Conservation (phyloP, 2,113 vertebrate genomes). For the Nestor notabilis region DNA sequence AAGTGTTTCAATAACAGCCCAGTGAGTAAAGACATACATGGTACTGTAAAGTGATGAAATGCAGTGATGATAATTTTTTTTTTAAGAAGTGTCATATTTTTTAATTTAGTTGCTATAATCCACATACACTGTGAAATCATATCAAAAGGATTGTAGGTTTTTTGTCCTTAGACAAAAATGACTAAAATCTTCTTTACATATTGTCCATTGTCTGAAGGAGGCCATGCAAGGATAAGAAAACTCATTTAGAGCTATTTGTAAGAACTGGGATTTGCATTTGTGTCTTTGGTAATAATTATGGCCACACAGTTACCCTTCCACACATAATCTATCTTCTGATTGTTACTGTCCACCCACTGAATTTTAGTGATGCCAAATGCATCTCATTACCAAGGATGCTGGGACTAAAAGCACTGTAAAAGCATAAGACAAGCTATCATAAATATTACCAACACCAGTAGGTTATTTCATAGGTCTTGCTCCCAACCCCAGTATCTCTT, state of each 20-base stretch:
- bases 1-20: not conserved
- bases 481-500: not conserved
- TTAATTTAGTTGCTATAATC: not conserved
- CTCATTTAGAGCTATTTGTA: not conserved
- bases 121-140: not conserved
- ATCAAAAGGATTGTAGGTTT: not conserved
- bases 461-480: not conserved
- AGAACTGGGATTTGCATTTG: not conserved
- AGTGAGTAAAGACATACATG: not conserved
- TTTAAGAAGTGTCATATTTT: not conserved
- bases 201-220: not conserved
- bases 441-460: not conserved
- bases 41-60: not conserved
- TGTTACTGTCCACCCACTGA: constrained; percentile 1
- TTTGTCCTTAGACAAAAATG: not conserved
- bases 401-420: not conserved
- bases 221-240: not conserved
- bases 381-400: not conserved
- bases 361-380: not conserved
- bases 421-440: not conserved
- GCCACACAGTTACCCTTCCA: not conserved
- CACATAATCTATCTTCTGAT: not conserved
- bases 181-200: not conserved
- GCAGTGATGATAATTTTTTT: not conserved
- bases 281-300: not conserved